Percentiles rank a stretch among this genome's conserved stretches.
Evolutionary conservation across 2,888 invertebrate species (phyloP).

Genomic region (Panopea generosa): DNA sequence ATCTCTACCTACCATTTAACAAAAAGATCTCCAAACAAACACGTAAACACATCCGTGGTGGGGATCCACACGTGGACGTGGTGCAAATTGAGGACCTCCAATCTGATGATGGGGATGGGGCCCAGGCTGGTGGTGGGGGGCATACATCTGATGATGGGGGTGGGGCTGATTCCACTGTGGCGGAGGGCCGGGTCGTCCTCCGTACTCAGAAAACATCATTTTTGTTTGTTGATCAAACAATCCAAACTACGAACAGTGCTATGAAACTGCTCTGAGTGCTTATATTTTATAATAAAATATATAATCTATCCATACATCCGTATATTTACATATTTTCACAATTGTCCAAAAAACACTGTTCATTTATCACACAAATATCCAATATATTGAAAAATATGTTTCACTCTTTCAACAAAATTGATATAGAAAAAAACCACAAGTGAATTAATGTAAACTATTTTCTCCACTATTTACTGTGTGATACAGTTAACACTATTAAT

Average conservation of each 20-base stretch:
- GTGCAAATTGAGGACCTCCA: slow-evolving; percentile 44
- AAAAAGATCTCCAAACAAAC: slow-evolving; percentile 80
- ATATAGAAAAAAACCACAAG: too few species aligned
- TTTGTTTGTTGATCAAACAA: slow-evolving; percentile 10
- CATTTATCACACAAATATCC: too few species aligned
- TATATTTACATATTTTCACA: not conserved
- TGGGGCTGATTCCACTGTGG: slow-evolving; percentile 57
- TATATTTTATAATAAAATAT: too few species aligned
- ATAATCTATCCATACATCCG: not conserved
- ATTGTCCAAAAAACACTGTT: too few species aligned
- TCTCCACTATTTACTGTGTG: too few species aligned
- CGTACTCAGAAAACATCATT: slow-evolving; percentile 75
- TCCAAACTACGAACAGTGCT: not conserved
- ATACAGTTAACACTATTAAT: too few species aligned
- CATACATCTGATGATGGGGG: slow-evolving; percentile 55
- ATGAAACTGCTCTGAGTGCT: too few species aligned
- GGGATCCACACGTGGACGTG: slow-evolving; percentile 75
- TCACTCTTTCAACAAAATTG: too few species aligned
- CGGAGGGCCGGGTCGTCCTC: slow-evolving; percentile 66
- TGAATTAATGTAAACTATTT: too few species aligned
- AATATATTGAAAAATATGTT: too few species aligned
- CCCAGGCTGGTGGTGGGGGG: slow-evolving; percentile 49
- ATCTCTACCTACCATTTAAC: slow-evolving; percentile 82
- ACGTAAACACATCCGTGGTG: slow-evolving; percentile 80
- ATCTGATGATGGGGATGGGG: slow-evolving; percentile 47